phyloP scores from a whole-genome alignment of 92 coral and sea anemone species.

The Heliopora coerulea region DNA sequence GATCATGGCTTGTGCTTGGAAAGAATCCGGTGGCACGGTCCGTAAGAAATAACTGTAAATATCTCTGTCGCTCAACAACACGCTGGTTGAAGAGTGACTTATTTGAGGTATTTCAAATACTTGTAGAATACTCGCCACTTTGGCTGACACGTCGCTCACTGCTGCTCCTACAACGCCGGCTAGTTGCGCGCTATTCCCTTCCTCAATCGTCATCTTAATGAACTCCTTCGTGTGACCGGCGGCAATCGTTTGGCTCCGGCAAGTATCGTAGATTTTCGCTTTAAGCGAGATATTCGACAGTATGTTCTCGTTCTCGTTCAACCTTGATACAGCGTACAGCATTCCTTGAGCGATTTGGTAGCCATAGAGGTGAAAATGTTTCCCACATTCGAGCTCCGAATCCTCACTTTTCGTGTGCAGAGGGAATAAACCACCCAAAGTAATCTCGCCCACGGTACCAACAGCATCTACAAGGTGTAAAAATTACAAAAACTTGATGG shows the following conservation, averaged over 20 bases:
- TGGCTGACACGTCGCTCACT: conserved; percentile 77
- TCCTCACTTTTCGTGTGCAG: conserved; percentile 62
- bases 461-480: not conserved
- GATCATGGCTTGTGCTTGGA: conserved; percentile 85
- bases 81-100: conserved; percentile 84
- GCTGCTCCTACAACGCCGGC: conserved; percentile 81
- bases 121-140: conserved; percentile 78
- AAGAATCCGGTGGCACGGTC: conserved; percentile 89
- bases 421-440: conserved; percentile 84
- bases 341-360: conserved; percentile 76
- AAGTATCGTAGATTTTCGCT: conserved; percentile 79
- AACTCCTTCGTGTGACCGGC: conserved; percentile 85
- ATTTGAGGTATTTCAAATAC: conserved; percentile 91
- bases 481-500: not conserved
- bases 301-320: conserved; percentile 64
- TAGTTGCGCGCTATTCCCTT: conserved; percentile 40
- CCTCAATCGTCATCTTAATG: conserved; percentile 67
- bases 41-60: conserved; percentile 76
- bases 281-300: conserved; percentile 82
- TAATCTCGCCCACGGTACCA: conserved; percentile 53
- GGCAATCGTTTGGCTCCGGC: conserved; percentile 89
- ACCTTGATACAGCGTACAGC: conserved; percentile 73
- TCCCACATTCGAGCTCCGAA: conserved; percentile 77
- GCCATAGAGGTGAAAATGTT: conserved; percentile 64
- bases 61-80: conserved; percentile 78